A percentile compares a stretch with the other conserved stretches of the same genome.
These are phyloP conservation scores for Heliothis subflexa DNA, from an alignment of 1,140 invertebrate species.

Conservation along the genomic window DNA sequence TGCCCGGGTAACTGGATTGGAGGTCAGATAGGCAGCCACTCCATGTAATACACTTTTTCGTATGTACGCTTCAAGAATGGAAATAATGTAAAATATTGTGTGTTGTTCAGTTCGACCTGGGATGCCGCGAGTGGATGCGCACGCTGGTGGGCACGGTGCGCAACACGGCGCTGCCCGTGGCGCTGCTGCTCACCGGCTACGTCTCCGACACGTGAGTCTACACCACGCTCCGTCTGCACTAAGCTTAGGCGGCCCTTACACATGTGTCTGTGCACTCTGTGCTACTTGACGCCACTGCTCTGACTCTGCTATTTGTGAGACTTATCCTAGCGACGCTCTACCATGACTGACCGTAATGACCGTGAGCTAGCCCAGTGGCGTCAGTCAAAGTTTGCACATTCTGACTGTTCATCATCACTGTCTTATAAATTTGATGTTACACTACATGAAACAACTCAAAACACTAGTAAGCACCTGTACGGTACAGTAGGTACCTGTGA, in stretches of 20 bases:
- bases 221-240: too few species aligned
- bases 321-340: too few species aligned
- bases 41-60: too few species aligned
- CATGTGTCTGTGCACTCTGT: too few species aligned
- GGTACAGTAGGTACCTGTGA: too few species aligned
- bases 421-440: background rate
- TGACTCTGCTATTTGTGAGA: background rate
- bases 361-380: too few species aligned
- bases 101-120: slow-evolving; percentile 70
- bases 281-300: background rate
- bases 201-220: slow-evolving; percentile 88
- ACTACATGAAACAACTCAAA: background rate
- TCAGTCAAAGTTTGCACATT: background rate
- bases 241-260: background rate
- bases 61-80: too few species aligned
- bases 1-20: too few species aligned
- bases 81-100: background rate
- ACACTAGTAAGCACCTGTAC: too few species aligned
- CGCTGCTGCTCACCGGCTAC: slow-evolving; percentile 89
- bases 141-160: slow-evolving; percentile 90
- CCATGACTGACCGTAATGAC: too few species aligned
- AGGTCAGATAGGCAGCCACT: too few species aligned
- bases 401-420: background rate
- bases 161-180: slow-evolving; percentile 89
- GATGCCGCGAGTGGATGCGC: slow-evolving; percentile 88